Conservation (phyloP, 2,797 vertebrate species). For the Streptopelia turtur region DNA sequence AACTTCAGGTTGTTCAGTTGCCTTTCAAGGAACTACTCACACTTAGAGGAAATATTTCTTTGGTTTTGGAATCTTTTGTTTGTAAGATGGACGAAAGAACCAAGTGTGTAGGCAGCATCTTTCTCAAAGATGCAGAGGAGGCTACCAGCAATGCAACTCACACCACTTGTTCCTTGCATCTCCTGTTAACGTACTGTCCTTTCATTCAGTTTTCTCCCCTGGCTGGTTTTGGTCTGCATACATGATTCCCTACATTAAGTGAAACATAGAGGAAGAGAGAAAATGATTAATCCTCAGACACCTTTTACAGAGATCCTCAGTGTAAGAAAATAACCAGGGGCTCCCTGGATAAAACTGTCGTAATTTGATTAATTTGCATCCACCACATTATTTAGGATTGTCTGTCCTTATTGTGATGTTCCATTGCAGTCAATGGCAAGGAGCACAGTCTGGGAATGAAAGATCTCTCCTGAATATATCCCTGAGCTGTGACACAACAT, state of each 20-base stretch:
- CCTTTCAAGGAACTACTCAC: not conserved
- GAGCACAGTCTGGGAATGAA: not conserved
- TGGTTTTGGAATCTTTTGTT: not conserved
- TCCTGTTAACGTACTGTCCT: rapidly evolving
- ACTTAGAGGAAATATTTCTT: not conserved
- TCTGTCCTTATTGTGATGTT: not conserved
- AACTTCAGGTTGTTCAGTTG: not conserved
- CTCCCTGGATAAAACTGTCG: not conserved
- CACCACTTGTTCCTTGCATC: not conserved
- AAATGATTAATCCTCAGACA: not conserved
- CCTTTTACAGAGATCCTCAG: not conserved
- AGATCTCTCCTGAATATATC: not conserved
- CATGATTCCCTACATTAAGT: not conserved
- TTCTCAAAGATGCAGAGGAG: not conserved
- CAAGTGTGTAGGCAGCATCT: not conserved
- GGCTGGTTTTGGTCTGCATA: not conserved
- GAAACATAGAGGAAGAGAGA: not conserved
- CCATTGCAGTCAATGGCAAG: not conserved
- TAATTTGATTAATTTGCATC: not conserved
- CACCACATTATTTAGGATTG: not conserved
- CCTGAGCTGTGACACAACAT: not conserved
- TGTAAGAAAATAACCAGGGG: not conserved
- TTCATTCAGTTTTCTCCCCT: not conserved
- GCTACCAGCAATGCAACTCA: not conserved
- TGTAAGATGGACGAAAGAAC: not conserved